Percentiles rank a stretch among this genome's conserved stretches.
Conservation (phyloP, 1,140 invertebrate species). For the Panagrolaimus sp. region DNA sequence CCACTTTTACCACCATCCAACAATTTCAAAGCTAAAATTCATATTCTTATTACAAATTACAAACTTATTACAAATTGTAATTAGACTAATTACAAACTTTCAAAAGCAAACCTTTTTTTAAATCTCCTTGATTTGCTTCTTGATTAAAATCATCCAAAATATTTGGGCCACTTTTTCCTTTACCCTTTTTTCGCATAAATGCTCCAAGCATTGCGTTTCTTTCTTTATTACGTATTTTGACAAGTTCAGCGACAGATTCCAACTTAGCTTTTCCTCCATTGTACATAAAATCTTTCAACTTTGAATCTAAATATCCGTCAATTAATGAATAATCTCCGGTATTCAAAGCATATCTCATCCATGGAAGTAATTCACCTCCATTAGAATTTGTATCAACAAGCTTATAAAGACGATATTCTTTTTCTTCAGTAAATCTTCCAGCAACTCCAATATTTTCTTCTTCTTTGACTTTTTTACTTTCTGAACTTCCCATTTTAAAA, state of each 20-base stretch:
- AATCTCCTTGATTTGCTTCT: conserved; percentile 53
- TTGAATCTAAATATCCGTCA: conserved; percentile 45
- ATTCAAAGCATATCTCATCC: conserved; percentile 53
- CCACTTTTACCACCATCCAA: conserved; percentile 62
- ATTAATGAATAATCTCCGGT: conserved; percentile 54
- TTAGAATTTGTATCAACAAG: background rate
- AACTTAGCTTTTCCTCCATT: conserved; percentile 56
- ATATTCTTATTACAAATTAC: background rate
- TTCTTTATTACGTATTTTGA: conserved; percentile 55
- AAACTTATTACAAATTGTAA: too few relatives aligned
- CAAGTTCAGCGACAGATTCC: conserved; percentile 51
- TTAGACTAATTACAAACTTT: too few relatives aligned
- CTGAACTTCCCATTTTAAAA: background rate
- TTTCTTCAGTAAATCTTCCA: background rate
- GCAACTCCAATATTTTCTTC: background rate
- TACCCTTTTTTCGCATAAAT: conserved; percentile 55
- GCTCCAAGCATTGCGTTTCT: conserved; percentile 53
- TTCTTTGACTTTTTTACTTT: background rate
- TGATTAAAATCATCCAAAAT: conserved; percentile 58
- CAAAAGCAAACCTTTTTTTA: conserved; percentile 59
- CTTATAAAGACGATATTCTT: background rate
- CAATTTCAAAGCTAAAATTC: conserved; percentile 51
- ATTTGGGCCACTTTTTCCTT: conserved; percentile 58
- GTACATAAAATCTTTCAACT: conserved; percentile 49
- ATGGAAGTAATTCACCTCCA: conserved; percentile 50